Evolutionary conservation across 2,888 invertebrate species (phyloP), one percentile per base, ranked within the genome.

Genomic region (Polymixis lichenea): DNA sequence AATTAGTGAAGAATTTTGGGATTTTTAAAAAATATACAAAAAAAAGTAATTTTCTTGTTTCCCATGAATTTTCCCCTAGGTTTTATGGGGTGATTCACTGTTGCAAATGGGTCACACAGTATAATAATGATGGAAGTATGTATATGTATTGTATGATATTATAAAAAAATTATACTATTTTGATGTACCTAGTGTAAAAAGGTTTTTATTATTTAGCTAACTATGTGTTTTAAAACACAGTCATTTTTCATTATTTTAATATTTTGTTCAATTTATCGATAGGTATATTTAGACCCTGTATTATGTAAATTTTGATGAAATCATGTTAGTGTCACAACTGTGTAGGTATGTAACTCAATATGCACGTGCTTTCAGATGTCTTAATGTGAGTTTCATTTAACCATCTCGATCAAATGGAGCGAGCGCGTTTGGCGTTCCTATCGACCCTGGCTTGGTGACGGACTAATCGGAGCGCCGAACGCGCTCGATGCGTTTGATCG

Each of bases 281-380:
- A 46, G 1, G 43, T 13, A 25, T 51, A 51, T 49, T 76, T 64
- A 43, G 32, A 51, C 25, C n/a, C 7, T 51, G 51, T 64, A 51
- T 7, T 58, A 66, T 67, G 51, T 75, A 46, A 58, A 67, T 62
- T 38, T 62, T 51, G 15, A 75, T 13, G 6, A 22, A 80, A 62
- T 46, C 19, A 64, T 67, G 32, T 51, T 58, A 32, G 25, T 82
- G 64, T 51, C 51, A 75, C 49, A 67, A 67, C 11, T 25, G 15
- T 25, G 49, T 46, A 77, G 8, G 19, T 76, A 22, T 60, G 0
- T 46, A 25, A 55, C 28, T 60, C 22, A 55, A 32, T 25, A 56
- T n/a, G 28, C 17, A 43, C n/a, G 46, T 49, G n/a, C 17, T 55
- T 71, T 53, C 53, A n/a, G n/a, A n/a, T n/a, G n/a, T n/a, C n/a